Evolutionary conservation across 2,797 vertebrate species (phyloP), one percentile per base, ranked within the genome.

Genomic region (Brachyalestes nurse): DNA sequence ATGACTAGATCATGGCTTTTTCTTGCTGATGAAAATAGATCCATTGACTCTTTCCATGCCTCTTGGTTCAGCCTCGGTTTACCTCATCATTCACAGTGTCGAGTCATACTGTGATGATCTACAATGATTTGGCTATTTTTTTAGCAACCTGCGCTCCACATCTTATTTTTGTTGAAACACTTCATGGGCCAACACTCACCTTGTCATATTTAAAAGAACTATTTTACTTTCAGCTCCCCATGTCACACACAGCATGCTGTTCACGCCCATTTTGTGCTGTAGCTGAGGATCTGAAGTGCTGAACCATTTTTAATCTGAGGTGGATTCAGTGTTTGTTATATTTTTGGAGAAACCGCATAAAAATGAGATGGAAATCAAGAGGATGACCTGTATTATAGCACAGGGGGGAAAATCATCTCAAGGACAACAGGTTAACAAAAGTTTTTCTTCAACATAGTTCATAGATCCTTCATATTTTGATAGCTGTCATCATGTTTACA

Each of bases 191-290:
- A 69, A 55, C 13, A 34, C 53, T 75, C 64, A 80, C 64, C 55
- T 69, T 80, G 72, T 81, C 51, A 74, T 60, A 25, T 81, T 38
- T 76, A 28, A 49, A 69, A 53, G 60, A 64, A 53, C 34, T 23
- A 42, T 25, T 62, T 74, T 60, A 47, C 64, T 64, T 80, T 69
- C 53, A 75, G 47, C 25, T 57, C 42, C 13, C 23, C 34, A 23
- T 57, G 61, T 75, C 25, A 40, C 53, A 61, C 62, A 25, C 16
- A 1, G 28, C 28, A 17, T 23, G 49, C 16, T 55, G 23, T 49
- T 34, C 47, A 19, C 25, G 19, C 69, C 6, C 21, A 10, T 9
- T 61, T 23, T 42, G 42, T 55, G 28, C 66, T 45, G 66, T 57
- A 55, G 66, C 14, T 45, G 5, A 6, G 49, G n/a, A 81, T 71